These are phyloP conservation scores for Calameuta idolon DNA, from an alignment of 2,888 invertebrate species.

Conservation along the genomic window DNA sequence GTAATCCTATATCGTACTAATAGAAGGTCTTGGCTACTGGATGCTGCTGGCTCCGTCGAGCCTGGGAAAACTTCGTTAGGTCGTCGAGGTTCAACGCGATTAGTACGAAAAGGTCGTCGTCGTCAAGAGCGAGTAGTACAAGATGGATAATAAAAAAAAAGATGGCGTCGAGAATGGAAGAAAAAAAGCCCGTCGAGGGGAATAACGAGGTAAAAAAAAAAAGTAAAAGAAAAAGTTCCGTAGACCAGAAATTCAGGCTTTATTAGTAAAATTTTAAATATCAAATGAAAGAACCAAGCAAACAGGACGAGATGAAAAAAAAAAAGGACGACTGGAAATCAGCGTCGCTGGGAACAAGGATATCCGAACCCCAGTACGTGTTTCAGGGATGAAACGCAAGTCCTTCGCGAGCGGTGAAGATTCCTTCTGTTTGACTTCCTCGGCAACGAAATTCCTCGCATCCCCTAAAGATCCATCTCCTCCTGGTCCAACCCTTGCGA, in stretches of 20 bases:
- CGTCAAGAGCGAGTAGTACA: neutral
- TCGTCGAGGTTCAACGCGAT: neutral
- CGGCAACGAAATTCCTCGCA: neutral
- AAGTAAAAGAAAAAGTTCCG: no score
- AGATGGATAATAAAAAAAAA: neutral
- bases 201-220: neutral
- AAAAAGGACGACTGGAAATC: neutral
- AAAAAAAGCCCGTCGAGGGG: neutral
- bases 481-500: neutral
- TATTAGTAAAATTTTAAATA: neutral
- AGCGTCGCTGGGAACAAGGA: neutral
- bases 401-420: neutral
- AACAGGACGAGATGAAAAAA: neutral
- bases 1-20: neutral
- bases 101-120: neutral
- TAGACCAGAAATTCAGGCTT: neutral
- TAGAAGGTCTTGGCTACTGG: neutral
- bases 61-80: neutral
- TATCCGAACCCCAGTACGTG: neutral
- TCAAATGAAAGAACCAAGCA: neutral
- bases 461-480: neutral
- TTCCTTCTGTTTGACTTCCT: neutral
- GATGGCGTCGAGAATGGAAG: neutral
- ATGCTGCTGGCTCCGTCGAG: neutral
- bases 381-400: neutral